Evolutionary conservation across 2,797 vertebrate genomes (phyloP), one percentile per base, ranked within the genome.

Genomic region (Anabacerthia variegaticeps): DNA sequence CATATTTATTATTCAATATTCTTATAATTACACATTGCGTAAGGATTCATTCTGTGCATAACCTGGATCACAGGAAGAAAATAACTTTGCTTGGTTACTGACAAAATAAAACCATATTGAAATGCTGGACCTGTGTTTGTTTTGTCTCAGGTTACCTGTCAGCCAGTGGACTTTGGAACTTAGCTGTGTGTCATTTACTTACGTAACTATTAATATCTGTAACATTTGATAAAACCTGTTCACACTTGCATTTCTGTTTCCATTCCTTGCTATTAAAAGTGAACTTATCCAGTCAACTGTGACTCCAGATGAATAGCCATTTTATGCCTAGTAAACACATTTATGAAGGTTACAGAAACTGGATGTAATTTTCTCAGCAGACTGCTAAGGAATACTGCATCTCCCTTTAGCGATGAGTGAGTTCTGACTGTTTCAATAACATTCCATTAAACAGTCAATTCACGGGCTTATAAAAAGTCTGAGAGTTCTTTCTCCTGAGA

Each of bases 91-190:
- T 54, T 24, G 10, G 24, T 62, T 88, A 48, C 54, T 13, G 44
- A n/a, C 27, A 73, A 89, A 80, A 69, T 32, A 62, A 51, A 93
- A 34, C 32, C 14, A 17, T 20, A 36, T 26, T 59, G 52, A 92
- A 88, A 78, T 9, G 23, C 15, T 27, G 30, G 14, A 30, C 17
- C 51, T 20, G 14, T 49, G 68, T 93, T 95, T 89, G 63, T 54
- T 87, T 84, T 87, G 37, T 71, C 52, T 77, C 34, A 0, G 34
- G n/a, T 87, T 91, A 73, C 78, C 61, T 65, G 16, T 26, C 72
- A 82, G 15, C 28, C 22, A 39, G 22, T 19, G 81, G 87, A 96
- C 92, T 96, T 96, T 93, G 89, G 75, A 95, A 63, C 77, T 39
- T 39, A 48, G 2, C 2, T 4, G 22, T 66, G 59, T 54, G 27